Evolutionary conservation across 2,888 invertebrate species (phyloP).

Genomic region (Agonum fuliginosum): DNA sequence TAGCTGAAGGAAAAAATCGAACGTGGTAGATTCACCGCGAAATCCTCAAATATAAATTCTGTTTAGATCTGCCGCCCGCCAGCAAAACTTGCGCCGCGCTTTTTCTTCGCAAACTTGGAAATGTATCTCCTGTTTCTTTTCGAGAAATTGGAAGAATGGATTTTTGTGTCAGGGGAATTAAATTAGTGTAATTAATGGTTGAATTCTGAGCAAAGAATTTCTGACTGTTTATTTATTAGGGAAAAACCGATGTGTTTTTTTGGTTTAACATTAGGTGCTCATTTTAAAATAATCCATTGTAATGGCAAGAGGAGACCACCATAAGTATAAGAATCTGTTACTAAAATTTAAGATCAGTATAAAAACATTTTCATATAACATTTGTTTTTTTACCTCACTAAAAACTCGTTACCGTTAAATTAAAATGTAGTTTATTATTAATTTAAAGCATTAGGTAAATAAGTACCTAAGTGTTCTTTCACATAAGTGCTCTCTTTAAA

Average conservation of each 20-base stretch:
- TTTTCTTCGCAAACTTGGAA: constrained; percentile 8
- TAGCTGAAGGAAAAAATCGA: constrained; percentile 32
- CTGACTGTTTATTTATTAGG: not conserved
- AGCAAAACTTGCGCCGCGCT: not conserved
- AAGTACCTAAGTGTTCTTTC: no score
- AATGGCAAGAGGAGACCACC: no score
- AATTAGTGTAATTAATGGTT: not conserved
- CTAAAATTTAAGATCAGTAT: no score
- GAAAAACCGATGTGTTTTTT: not conserved
- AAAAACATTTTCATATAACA: no score
- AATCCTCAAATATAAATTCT: constrained; percentile 45
- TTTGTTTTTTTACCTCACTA: no score
- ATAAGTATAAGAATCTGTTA: no score
- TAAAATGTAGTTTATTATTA: no score
- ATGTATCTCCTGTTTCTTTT: not conserved
- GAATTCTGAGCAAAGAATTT: not conserved
- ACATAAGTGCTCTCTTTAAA: no score
- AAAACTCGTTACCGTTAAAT: no score
- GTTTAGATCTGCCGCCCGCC: constrained; percentile 15
- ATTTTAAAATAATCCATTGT: not conserved
- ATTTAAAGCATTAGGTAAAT: no score
- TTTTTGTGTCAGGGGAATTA: not conserved
- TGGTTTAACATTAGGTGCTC: no score
- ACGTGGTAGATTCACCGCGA: constrained; percentile 8
- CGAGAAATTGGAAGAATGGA: not conserved